Percentiles rank a stretch among this genome's conserved stretches.
These are phyloP conservation scores for Nematostella vectensis DNA, from an alignment of 92 coral and sea anemone genomes.

Conservation along the genomic window DNA sequence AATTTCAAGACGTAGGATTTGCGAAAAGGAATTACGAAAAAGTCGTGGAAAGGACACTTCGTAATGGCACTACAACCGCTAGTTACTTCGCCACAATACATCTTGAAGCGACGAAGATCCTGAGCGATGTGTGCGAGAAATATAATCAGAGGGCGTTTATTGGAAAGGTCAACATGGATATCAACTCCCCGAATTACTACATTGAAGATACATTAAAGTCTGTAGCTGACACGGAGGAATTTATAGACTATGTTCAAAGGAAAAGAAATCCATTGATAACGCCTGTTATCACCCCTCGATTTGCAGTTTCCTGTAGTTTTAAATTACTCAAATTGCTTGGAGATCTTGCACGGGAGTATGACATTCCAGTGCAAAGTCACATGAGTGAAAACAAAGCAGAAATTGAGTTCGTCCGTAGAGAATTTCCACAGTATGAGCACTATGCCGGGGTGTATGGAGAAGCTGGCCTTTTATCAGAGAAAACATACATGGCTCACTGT, in stretches of 20 bases:
- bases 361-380: slow-evolving; percentile 74
- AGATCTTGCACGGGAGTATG: slow-evolving; percentile 37
- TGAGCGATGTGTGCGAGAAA: slow-evolving; percentile 55
- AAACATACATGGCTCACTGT: slow-evolving; percentile 71
- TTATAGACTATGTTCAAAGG: slow-evolving; percentile 14
- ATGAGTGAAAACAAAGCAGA: slow-evolving; percentile 57
- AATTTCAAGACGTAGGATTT: slow-evolving; percentile 41
- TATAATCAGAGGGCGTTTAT: slow-evolving; percentile 68
- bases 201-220: slow-evolving; percentile 56
- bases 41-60: slow-evolving; percentile 52
- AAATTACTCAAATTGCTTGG: slow-evolving; percentile 49
- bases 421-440: slow-evolving; percentile 23
- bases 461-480: slow-evolving; percentile 40
- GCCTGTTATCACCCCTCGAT: slow-evolving; percentile 79
- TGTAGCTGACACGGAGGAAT: slow-evolving; percentile 57
- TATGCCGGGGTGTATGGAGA: slow-evolving; percentile 57
- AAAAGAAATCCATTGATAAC: slow-evolving; percentile 50
- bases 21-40: slow-evolving; percentile 54
- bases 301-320: slow-evolving; percentile 43
- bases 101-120: slow-evolving; percentile 46
- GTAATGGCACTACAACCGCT: slow-evolving; percentile 82
- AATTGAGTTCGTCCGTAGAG: slow-evolving; percentile 25
- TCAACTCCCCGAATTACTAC: slow-evolving; percentile 56
- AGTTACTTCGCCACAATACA: slow-evolving; percentile 80
- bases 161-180: slow-evolving; percentile 83